Base-by-base conservation (phyloP, 1,140 invertebrate species). In the Drosophila equinoxialis region DNA sequence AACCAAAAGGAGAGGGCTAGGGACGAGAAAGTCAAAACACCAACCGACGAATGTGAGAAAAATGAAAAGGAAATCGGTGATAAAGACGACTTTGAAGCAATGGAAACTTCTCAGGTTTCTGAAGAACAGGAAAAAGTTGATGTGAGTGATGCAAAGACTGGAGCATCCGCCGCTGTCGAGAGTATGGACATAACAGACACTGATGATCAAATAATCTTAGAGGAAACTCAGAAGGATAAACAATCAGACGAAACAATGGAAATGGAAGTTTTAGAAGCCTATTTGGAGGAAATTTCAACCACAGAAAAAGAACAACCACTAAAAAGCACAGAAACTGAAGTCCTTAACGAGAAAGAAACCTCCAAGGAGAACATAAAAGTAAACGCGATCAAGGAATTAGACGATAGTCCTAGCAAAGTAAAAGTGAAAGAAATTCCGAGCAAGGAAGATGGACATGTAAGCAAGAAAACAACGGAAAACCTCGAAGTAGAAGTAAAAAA, bases 261-360 rank as follows among this genome's bases (percentile, higher is more conserved):
- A 23, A 4, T 51, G 45, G 45, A 51, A 5, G 3, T 51, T 51
- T 1, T 51, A 23, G 45, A 51, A 17, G 11, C 45, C 17, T 23
- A 14, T 23, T 17, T 6, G n/a, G 45, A 51, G 20, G 8, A 51
- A 51, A 11, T 11, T 3, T 23, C 2, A 23, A 11, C 45, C 8
- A 48, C n/a, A 48, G 45, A 10, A 48, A 48, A 48, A 51, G 45
- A 51, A 3, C 17, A 51, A 51, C 45, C 45, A 51, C 11, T 20
- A 51, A 51, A 20, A 11, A 23, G 17, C 10, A 23, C 45, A 23
- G 45, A 23, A 11, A 2, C 20, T 30, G 30, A 30, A 6, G 2
- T 10, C 17, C 10, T 6, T 1, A 4, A 20, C 17, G 20, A 23
- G 7, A 11, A 51, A 11, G 3, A 20, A 8, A 20, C 14, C 8